A percentile compares a stretch with the other conserved stretches of the same genome.
These are phyloP conservation scores for Synergus laeviventris DNA, from an alignment of 2,888 invertebrate species.

Conservation along the genomic window DNA sequence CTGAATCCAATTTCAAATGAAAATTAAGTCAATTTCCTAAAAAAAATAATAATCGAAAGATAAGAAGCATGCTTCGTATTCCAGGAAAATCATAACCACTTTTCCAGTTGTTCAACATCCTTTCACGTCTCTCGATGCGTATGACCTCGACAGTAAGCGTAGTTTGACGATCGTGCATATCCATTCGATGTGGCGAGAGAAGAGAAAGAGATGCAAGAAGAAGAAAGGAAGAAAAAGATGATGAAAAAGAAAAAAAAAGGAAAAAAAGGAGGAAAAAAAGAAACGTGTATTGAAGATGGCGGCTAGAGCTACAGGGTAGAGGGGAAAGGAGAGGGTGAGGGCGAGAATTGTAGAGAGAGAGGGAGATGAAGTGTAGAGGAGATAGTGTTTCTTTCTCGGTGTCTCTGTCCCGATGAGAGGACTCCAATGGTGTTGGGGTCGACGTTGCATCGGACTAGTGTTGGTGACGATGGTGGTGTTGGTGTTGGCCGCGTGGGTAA, in stretches of 20 bases:
- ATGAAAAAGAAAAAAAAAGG: constrained; percentile 5
- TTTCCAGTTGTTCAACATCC: constrained; percentile 61
- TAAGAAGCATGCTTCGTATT: neutral
- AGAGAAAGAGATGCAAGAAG: constrained; percentile 52
- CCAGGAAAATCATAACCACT: constrained; percentile 50
- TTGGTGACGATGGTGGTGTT: constrained; percentile 31
- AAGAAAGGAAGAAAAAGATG: constrained; percentile 40
- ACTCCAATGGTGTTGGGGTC: constrained; percentile 59
- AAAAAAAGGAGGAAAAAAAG: constrained; percentile 37
- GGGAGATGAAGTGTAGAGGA: constrained; percentile 49
- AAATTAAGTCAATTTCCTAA: neutral
- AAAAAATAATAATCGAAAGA: neutral
- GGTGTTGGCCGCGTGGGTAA: constrained; percentile 69
- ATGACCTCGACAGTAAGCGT: constrained; percentile 66
- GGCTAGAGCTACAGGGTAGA: constrained; percentile 45
- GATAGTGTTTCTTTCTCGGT: constrained; percentile 64
- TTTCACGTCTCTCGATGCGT: constrained; percentile 66
- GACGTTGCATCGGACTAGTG: constrained; percentile 9
- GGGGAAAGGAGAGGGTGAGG: constrained; percentile 36
- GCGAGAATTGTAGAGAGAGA: constrained; percentile 45
- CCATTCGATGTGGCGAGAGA: constrained; percentile 59
- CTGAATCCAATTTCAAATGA: neutral
- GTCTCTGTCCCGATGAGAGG: constrained; percentile 59
- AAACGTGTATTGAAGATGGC: constrained; percentile 44
- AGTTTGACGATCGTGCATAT: constrained; percentile 66